Evolutionary conservation across 2,797 vertebrate species (phyloP).

Genomic region (Sebastes itinus): DNA sequence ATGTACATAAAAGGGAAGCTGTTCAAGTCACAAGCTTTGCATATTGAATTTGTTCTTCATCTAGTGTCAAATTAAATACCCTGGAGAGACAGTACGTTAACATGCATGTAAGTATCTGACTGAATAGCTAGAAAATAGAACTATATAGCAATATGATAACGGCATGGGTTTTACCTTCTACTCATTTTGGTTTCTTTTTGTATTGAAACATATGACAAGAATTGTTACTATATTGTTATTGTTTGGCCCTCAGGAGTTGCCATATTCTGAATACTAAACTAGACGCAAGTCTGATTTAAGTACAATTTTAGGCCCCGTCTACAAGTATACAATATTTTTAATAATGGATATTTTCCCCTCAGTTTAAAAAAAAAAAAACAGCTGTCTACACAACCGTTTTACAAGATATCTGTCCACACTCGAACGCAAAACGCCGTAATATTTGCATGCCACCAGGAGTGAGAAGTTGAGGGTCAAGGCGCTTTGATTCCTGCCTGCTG

Average conservation of each 20-base stretch:
- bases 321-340: no score
- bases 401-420: no score
- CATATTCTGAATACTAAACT: not conserved
- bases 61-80: not conserved
- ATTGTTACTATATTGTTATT: not conserved
- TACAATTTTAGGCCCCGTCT: not conserved
- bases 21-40: not conserved
- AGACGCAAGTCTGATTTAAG: not conserved
- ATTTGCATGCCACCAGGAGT: accelerated
- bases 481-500: no score
- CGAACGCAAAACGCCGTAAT: no score
- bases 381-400: no score
- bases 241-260: not conserved
- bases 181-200: no score
- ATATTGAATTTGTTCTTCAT: not conserved
- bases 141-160: no score
- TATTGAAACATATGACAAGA: not conserved
- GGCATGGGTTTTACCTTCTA: not conserved
- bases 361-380: no score
- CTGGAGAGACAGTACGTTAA: not conserved
- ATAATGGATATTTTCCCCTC: no score
- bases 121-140: not conserved
- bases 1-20: not conserved
- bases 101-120: no score
- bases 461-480: no score